Conservation (phyloP, 1,140 invertebrate species). For the Temnothorax curvispinosus region DNA sequence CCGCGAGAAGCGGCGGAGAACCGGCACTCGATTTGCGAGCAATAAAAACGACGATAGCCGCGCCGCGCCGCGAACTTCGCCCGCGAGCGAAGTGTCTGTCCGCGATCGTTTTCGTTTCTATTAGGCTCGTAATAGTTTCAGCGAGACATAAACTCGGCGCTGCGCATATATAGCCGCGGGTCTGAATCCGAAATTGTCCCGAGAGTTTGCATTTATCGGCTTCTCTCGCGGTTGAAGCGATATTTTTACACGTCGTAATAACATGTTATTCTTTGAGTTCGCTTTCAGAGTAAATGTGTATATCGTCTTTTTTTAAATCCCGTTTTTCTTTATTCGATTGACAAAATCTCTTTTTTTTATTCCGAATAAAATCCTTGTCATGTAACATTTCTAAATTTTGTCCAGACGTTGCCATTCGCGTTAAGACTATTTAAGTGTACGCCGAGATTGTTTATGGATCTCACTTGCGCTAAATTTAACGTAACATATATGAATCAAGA, state of each 20-base stretch:
- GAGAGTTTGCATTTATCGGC: conserved; percentile 2
- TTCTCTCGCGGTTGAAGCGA: conserved; percentile 3
- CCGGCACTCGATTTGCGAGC: conserved; percentile 75
- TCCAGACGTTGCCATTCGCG: conserved; percentile 34
- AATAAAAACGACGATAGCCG: conserved; percentile 74
- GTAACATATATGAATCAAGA: background rate
- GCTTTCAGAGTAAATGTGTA: background rate
- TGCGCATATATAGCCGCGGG: background rate
- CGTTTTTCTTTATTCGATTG: background rate
- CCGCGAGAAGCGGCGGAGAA: conserved; percentile 25
- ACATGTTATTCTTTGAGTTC: background rate
- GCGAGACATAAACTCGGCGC: conserved; percentile 39
- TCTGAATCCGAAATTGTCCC: conserved; percentile 30
- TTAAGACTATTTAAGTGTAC: conserved; percentile 43
- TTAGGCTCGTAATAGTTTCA: conserved; percentile 54
- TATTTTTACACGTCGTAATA: conserved; percentile 14
- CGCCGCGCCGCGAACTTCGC: conserved; percentile 10
- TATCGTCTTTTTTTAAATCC: background rate
- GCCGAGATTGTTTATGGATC: conserved; percentile 55
- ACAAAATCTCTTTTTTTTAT: background rate
- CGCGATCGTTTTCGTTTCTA: conserved; percentile 60
- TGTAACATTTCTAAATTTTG: background rate
- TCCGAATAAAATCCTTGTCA: conserved; percentile 23
- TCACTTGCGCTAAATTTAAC: conserved; percentile 61
- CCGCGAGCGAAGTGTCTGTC: background rate